Percentiles rank a stretch among this genome's conserved stretches.
phyloP scores from a whole-genome alignment of 1,140 invertebrate species.

The Elysia chlorotica region DNA sequence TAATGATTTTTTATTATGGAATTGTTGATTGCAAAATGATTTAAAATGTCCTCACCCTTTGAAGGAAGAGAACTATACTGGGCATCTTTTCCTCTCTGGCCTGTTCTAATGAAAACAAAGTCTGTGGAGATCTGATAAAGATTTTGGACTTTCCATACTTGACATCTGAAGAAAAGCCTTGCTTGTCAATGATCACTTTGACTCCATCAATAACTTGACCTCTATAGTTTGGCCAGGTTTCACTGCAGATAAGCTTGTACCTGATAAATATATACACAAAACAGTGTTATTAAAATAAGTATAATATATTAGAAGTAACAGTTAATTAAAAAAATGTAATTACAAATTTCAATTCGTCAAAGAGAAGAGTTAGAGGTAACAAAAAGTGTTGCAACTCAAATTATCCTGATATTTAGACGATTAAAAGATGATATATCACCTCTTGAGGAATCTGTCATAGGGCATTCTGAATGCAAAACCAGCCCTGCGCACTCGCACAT shows the following conservation, averaged over 20 bases:
- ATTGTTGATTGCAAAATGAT: too few relatives aligned
- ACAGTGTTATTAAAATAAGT: too few relatives aligned
- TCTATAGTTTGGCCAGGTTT: slow-evolving; percentile 93
- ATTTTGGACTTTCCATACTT: slow-evolving; percentile 94
- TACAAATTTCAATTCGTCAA: too few relatives aligned
- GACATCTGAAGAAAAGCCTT: slow-evolving; percentile 81
- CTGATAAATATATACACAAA: slow-evolving; percentile 63
- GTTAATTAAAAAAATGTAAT: too few relatives aligned
- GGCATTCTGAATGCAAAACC: slow-evolving; percentile 91
- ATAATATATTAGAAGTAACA: too few relatives aligned
- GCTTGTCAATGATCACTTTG: slow-evolving; percentile 79
- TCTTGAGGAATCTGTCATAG: slow-evolving; percentile 84
- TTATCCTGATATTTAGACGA: too few relatives aligned
- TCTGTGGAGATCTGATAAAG: slow-evolving; percentile 89
- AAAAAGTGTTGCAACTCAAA: too few relatives aligned
- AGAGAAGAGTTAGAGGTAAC: too few relatives aligned
- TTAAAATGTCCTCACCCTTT: slow-evolving; percentile 78
- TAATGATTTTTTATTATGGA: too few relatives aligned
- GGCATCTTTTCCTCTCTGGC: slow-evolving; percentile 76
- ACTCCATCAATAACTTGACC: slow-evolving; percentile 81
- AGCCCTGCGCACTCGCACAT: slow-evolving; percentile 89
- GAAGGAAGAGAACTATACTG: slow-evolving; percentile 86
- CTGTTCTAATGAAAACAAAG: slow-evolving; percentile 86
- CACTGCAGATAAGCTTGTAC: slow-evolving; percentile 94
- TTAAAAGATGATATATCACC: too few relatives aligned